These are phyloP conservation scores for Myiagra hebetior DNA, from an alignment of 2,113 vertebrate species.

Conservation along the genomic window DNA sequence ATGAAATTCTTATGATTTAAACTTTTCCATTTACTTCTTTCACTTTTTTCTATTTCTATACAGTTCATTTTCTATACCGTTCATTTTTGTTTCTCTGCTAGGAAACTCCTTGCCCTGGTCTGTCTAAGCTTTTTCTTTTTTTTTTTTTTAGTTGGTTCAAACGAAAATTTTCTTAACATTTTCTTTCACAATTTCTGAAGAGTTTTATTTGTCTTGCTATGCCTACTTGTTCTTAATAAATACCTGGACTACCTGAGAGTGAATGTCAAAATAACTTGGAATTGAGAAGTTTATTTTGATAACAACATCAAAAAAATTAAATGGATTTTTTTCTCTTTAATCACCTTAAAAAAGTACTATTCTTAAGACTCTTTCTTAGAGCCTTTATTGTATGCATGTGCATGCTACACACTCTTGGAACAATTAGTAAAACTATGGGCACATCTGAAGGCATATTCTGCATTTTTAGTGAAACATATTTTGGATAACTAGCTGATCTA, in stretches of 20 bases:
- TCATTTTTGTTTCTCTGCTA: not conserved
- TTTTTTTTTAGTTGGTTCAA: not conserved
- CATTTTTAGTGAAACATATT: not conserved
- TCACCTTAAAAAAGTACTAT: not conserved
- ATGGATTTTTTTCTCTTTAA: not conserved
- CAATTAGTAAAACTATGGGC: not conserved
- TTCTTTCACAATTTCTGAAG: not conserved
- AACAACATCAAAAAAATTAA: not conserved
- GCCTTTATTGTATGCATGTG: not conserved
- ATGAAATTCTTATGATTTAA: constrained; percentile 1
- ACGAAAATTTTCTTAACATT: not conserved
- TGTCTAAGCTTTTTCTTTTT: not conserved
- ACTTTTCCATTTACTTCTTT: not conserved
- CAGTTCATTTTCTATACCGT: not conserved
- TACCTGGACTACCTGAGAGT: not conserved
- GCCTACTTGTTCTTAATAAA: not conserved
- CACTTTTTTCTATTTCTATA: not conserved
- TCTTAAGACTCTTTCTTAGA: not conserved
- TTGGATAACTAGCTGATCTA: constrained; percentile 38
- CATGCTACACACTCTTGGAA: not conserved
- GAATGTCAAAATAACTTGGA: not conserved
- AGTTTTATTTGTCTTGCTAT: not conserved
- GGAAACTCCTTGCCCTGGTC: not conserved
- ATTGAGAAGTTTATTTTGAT: not conserved
- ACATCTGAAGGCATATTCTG: constrained; percentile 21